These are phyloP conservation scores for Actinopyga echinites DNA, from an alignment of 53 echinoderm and acorn worm genomes.

Conservation along the genomic window DNA sequence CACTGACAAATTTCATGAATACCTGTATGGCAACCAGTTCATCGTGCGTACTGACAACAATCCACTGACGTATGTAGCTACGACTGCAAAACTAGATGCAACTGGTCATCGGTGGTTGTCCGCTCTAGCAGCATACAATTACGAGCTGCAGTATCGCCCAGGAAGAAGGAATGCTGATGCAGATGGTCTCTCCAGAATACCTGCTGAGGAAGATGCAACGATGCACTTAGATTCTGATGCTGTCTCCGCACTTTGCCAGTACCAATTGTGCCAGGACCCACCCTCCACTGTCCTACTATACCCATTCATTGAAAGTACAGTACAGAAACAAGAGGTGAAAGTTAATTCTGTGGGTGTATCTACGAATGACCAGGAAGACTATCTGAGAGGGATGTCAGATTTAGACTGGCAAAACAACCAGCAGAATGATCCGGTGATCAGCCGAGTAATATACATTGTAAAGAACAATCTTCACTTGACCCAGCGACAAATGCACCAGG, in stretches of 20 bases:
- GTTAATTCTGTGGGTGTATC: neutral
- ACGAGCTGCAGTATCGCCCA: slow-evolving; percentile 30
- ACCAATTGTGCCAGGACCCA: neutral
- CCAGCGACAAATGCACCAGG: neutral
- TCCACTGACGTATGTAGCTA: slow-evolving; percentile 50
- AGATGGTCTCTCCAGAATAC: slow-evolving; percentile 51
- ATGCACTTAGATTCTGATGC: neutral
- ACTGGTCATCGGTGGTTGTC: slow-evolving; percentile 63
- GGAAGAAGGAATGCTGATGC: slow-evolving; percentile 56
- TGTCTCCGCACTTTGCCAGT: neutral
- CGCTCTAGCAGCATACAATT: slow-evolving; percentile 22
- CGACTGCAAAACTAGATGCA: slow-evolving; percentile 62
- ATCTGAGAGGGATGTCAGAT: neutral
- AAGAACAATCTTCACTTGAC: neutral
- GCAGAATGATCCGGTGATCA: neutral
- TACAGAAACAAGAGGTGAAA: neutral
- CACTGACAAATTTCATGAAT: slow-evolving; percentile 54
- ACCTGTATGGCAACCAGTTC: slow-evolving; percentile 38
- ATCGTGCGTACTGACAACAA: slow-evolving; percentile 52
- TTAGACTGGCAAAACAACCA: slow-evolving; percentile 3
- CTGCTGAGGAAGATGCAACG: neutral
- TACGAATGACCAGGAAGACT: neutral
- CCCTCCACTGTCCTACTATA: neutral
- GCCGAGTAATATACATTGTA: neutral
- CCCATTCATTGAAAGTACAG: neutral